phyloP scores from a whole-genome alignment of 2,888 invertebrate genomes.

The Tigriopus californicus region DNA sequence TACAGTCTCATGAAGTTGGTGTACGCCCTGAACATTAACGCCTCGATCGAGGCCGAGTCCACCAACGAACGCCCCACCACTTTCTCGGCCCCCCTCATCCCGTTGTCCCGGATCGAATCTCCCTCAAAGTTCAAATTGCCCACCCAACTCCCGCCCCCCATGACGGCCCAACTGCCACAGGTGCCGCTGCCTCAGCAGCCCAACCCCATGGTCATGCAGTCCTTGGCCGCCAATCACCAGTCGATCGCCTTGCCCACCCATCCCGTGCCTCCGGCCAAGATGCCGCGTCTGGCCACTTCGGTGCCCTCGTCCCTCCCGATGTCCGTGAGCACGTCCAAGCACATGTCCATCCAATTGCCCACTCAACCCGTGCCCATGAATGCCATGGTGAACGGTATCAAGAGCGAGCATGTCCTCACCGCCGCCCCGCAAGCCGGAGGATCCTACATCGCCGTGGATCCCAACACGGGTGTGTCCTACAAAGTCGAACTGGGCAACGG shows the following conservation, averaged over 20 bases:
- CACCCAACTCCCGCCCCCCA: not conserved
- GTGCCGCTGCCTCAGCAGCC: not conserved
- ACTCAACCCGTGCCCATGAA: conserved; percentile 7
- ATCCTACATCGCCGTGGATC: conserved; percentile 3
- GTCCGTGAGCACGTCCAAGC: not conserved
- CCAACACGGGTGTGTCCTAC: conserved; percentile 1
- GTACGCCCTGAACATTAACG: conserved; percentile 15
- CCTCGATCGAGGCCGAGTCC: conserved; percentile 15
- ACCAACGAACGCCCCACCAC: conserved; percentile 10
- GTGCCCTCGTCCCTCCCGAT: not conserved
- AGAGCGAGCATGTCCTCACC: not conserved
- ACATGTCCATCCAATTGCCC: conserved; percentile 10
- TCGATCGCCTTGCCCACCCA: not conserved
- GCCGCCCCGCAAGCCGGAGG: not conserved
- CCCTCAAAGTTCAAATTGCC: not conserved
- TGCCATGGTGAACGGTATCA: conserved; percentile 6
- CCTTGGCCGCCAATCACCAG: not conserved
- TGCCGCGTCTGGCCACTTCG: not conserved
- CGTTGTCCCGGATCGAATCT: not conserved
- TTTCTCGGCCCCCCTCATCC: conserved; percentile 9
- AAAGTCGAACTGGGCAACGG: conserved; percentile 12
- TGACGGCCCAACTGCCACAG: not conserved
- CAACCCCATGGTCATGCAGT: not conserved
- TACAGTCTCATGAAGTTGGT: conserved; percentile 15
- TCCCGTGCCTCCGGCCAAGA: conserved; percentile 5